These are phyloP conservation scores for Cistogaster globosa DNA, from an alignment of 2,888 invertebrate genomes.

Conservation along the genomic window DNA sequence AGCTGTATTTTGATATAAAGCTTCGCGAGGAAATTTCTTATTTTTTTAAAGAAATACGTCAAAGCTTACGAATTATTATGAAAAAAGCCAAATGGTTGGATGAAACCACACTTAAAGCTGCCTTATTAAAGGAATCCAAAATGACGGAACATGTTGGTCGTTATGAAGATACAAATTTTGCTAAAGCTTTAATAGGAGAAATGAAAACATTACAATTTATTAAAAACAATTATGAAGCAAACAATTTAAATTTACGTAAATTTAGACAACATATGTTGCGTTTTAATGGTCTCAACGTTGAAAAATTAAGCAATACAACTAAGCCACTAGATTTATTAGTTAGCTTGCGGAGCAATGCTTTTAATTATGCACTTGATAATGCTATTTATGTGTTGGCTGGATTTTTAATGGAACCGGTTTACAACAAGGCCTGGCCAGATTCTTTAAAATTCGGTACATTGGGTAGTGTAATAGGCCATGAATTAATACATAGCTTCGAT, in stretches of 20 bases:
- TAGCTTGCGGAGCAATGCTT: too few relatives aligned
- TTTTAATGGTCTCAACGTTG: constrained; percentile 7
- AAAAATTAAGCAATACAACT: constrained; percentile 23
- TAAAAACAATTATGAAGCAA: constrained; percentile 74
- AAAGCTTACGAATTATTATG: too few relatives aligned
- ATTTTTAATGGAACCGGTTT: too few relatives aligned
- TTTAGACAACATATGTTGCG: constrained; percentile 59
- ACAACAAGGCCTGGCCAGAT: too few relatives aligned
- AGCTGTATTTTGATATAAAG: too few relatives aligned
- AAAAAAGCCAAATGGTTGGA: too few relatives aligned
- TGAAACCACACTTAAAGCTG: constrained; percentile 75
- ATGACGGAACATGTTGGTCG: constrained; percentile 75
- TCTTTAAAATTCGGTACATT: too few relatives aligned
- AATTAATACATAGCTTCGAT: too few relatives aligned
- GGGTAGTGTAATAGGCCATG: too few relatives aligned
- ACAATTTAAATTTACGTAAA: constrained; percentile 74
- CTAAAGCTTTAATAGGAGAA: constrained; percentile 74
- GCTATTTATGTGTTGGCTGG: too few relatives aligned
- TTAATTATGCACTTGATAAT: too few relatives aligned
- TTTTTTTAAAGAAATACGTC: constrained; percentile 76
- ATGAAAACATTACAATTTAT: constrained; percentile 74
- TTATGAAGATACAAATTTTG: constrained; percentile 72
- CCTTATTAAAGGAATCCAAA: constrained; percentile 76
- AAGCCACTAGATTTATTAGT: too few relatives aligned
- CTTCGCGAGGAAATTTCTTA: constrained; percentile 71